Base-by-base conservation (phyloP, 2,113 vertebrate genomes). In the Etheostoma spectabile region DNA sequence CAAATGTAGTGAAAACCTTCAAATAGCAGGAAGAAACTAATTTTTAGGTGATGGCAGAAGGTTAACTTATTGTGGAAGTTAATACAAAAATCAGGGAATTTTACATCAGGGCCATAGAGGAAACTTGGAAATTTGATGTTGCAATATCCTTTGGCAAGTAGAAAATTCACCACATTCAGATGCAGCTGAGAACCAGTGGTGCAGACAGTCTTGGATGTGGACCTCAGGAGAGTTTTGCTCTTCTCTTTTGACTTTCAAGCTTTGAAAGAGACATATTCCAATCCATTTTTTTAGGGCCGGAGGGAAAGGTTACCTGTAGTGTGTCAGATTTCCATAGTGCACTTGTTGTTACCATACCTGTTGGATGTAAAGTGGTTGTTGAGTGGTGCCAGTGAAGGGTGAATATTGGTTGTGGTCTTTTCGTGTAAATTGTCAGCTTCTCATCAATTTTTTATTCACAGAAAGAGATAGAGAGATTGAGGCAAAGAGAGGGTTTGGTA, bases 341-440 rank as follows among this genome's bases (percentile, higher is more conserved):
- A 74, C 64, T 46, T 45, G 13, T 74, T 74, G 11, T 45, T 76
- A 55, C 57, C 16, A 61, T 38, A 38, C 57, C 65, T 65, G 38
- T 74, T 64, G 66, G 49, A 79, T 80, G 75, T 80, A 66, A 88
- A 86, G 84, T 76, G 71, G 82, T 78, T 10, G 8, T 52, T 61
- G 65, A 77, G 56, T 77, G 84, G 71, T 83, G 64, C 53, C 33
- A 55, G 74, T 56, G 8, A 60, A 82, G 53, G 48, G 65, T 2
- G n/a, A 76, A 83, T 80, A 81, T 60, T 65, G 74, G 69, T 52
- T 79, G 61, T 64, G 51, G 59, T 63, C 22, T 80, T 64, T 73
- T 83, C 1, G 33, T 89, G 68, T 68, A 83, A 81, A 83, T 86
- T 62, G 62, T 56, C 53, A 38, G 74, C 62, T 73, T 82, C 82